Percentiles rank a stretch among this genome's conserved stretches.
Evolutionary conservation across 2,797 vertebrate species (phyloP).

Genomic region (Melanotaenia maccullochi): DNA sequence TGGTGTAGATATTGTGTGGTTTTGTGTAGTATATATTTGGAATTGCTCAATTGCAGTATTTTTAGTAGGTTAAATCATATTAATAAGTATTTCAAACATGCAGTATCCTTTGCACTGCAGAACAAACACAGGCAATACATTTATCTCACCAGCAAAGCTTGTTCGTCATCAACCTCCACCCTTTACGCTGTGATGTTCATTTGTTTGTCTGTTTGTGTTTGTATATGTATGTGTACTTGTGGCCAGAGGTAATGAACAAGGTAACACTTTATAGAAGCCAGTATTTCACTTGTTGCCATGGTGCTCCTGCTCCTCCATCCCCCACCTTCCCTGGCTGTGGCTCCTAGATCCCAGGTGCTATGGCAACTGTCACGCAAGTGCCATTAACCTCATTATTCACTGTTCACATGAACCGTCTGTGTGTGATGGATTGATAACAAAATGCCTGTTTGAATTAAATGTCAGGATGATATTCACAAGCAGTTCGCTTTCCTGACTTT

Average conservation of each 20-base stretch:
- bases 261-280: conserved; percentile 39
- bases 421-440: conserved; percentile 4
- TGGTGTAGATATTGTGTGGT: not conserved
- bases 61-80: not conserved
- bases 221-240: conserved; percentile 20
- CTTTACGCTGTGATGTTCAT: conserved; percentile 12
- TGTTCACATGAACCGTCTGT: conserved; percentile 25
- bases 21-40: not conserved
- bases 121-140: not conserved
- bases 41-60: not conserved
- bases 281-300: conserved; percentile 74
- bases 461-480: not conserved
- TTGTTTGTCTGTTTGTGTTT: not conserved
- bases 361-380: conserved; percentile 73
- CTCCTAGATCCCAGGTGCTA: conserved; percentile 65
- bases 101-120: not conserved
- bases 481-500: not conserved
- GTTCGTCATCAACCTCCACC: conserved; percentile 12
- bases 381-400: conserved; percentile 62
- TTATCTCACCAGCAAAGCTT: not conserved
- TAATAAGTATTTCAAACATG: not conserved
- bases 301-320: conserved; percentile 38
- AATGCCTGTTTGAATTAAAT: not conserved
- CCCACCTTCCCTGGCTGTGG: conserved; percentile 17
- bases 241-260: conserved; percentile 44